Conservation (phyloP, 2,797 vertebrate species). For the Selene dorsalis region DNA sequence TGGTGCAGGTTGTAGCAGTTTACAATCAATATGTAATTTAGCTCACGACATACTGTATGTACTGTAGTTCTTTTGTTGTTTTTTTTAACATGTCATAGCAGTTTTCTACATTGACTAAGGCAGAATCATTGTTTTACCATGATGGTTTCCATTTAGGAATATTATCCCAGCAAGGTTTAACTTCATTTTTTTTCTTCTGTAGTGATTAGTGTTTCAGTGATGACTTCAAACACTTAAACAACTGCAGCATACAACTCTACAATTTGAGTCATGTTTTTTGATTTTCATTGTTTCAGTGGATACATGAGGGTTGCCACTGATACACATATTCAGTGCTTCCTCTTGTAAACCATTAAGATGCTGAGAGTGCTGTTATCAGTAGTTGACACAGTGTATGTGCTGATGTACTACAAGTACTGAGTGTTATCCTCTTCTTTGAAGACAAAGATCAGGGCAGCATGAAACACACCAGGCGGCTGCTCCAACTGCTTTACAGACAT, state of each 20-base stretch:
- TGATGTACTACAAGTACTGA: slow-evolving; percentile 15
- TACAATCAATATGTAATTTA: slow-evolving; percentile 62
- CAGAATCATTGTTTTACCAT: slow-evolving; percentile 39
- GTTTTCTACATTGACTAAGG: slow-evolving; percentile 48
- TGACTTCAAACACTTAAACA: slow-evolving; percentile 21
- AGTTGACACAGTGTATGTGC: slow-evolving; percentile 9
- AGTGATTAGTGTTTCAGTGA: slow-evolving; percentile 39
- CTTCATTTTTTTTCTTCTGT: slow-evolving; percentile 62
- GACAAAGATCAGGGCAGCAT: neutral
- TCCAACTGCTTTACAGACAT: neutral
- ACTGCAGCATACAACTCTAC: slow-evolving; percentile 7
- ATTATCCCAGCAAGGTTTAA: slow-evolving; percentile 27
- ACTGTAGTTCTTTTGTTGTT: slow-evolving; percentile 30
- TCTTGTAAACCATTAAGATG: slow-evolving; percentile 3
- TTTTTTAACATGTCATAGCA: slow-evolving; percentile 57
- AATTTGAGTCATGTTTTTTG: slow-evolving; percentile 30
- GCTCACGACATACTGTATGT: slow-evolving; percentile 33
- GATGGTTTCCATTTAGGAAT: neutral
- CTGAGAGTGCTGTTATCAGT: slow-evolving; percentile 11
- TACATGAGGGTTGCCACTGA: neutral
- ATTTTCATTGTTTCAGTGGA: slow-evolving; percentile 13
- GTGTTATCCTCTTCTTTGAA: slow-evolving; percentile 8
- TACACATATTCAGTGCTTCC: neutral
- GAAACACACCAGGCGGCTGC: neutral
- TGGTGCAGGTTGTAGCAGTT: slow-evolving; percentile 56